These are phyloP conservation scores for Antheraea mylitta DNA, from an alignment of 1,140 invertebrate genomes.

Conservation along the genomic window DNA sequence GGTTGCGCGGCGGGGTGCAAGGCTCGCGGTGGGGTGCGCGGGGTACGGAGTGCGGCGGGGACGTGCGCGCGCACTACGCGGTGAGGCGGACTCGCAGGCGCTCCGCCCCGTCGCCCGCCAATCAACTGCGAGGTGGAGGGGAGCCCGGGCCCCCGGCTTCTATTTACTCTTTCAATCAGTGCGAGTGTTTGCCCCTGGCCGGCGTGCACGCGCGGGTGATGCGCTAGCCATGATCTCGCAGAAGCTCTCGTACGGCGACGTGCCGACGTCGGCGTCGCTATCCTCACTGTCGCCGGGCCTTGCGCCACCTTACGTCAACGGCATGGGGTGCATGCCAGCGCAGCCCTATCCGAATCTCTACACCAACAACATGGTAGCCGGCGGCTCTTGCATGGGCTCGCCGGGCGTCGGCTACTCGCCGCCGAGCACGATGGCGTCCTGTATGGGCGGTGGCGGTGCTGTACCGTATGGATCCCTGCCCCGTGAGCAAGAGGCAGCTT, in stretches of 20 bases:
- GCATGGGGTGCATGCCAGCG: conserved; percentile 87
- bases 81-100: conserved; percentile 24
- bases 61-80: conserved; percentile 27
- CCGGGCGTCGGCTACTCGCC: conserved; percentile 85
- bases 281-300: conserved; percentile 77
- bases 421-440: conserved; percentile 86
- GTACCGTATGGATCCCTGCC: conserved; percentile 77
- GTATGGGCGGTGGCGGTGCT: conserved; percentile 83
- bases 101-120: conserved; percentile 53
- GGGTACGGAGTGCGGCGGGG: conserved; percentile 17
- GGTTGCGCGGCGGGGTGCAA: conserved; percentile 4
- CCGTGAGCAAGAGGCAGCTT: conserved; percentile 80
- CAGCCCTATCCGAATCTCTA: conserved; percentile 81
- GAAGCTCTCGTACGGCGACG: conserved; percentile 79
- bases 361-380: conserved; percentile 83
- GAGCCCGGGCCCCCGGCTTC: conserved; percentile 63
- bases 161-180: conserved; percentile 79
- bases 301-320: conserved; percentile 89
- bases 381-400: conserved; percentile 83
- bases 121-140: conserved; percentile 60
- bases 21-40: background rate
- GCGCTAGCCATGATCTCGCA: conserved; percentile 79
- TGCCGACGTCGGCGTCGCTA: conserved; percentile 77
- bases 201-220: conserved; percentile 77
- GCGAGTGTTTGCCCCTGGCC: conserved; percentile 75